Percentiles rank a stretch among this genome's conserved stretches.
These are phyloP conservation scores for Brachylomia viminalis DNA, from an alignment of 2,888 invertebrate genomes.

Conservation along the genomic window DNA sequence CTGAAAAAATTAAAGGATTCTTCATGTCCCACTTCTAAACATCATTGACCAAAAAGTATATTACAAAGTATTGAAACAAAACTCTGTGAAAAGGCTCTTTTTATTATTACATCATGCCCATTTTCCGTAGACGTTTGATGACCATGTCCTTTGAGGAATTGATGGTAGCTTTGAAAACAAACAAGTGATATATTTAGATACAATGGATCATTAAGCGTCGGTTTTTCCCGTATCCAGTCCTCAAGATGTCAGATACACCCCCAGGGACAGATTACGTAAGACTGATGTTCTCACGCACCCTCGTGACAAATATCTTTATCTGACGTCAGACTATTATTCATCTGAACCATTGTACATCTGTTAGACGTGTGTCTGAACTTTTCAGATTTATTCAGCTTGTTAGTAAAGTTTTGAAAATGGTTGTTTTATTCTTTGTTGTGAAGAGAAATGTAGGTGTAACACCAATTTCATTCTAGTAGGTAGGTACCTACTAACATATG, in stretches of 20 bases:
- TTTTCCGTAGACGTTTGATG: not conserved
- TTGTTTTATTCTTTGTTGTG: slow-evolving; percentile 10
- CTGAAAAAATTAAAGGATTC: not conserved
- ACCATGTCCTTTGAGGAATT: not conserved
- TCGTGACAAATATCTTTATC: slow-evolving; percentile 57
- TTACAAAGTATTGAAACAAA: no score
- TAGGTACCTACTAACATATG: not conserved
- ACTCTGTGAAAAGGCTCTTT: no score
- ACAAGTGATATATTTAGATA: not conserved
- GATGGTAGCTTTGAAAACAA: not conserved
- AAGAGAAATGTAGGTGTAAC: not conserved
- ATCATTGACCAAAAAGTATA: not conserved
- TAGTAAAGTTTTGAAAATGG: slow-evolving; percentile 21
- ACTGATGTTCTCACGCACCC: slow-evolving; percentile 45
- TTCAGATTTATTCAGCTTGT: slow-evolving; percentile 49
- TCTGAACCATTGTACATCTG: slow-evolving; percentile 30
- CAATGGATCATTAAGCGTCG: slow-evolving; percentile 45
- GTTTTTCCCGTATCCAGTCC: slow-evolving; percentile 36
- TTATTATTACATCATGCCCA: no score
- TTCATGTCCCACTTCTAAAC: no score
- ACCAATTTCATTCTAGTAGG: not conserved
- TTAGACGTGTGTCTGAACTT: slow-evolving; percentile 36
- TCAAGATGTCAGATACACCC: slow-evolving; percentile 36
- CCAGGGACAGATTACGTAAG: slow-evolving; percentile 56
- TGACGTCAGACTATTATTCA: slow-evolving; percentile 58